Conservation (phyloP, 2,113 vertebrate genomes). For the Amia ocellicauda region DNA sequence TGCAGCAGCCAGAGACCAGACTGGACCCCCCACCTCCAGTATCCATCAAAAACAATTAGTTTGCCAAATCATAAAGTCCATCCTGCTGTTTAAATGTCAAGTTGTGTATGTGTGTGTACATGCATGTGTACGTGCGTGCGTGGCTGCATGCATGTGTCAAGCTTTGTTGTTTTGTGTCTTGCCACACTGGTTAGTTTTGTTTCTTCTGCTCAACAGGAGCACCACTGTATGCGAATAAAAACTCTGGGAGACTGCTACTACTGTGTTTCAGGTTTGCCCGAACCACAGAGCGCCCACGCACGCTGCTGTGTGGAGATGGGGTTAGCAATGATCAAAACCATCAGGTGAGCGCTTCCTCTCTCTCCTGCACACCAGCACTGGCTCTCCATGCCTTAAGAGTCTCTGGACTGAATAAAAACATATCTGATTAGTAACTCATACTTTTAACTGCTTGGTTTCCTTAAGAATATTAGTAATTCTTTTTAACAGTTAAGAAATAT, state of each 20-base stretch:
- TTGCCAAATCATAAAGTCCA: neutral
- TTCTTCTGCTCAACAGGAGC: conserved; percentile 64
- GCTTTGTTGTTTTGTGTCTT: neutral
- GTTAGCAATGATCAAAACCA: conserved; percentile 92
- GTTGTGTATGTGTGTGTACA: conserved; percentile 1
- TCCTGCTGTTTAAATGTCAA: neutral
- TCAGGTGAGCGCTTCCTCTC: conserved; percentile 64
- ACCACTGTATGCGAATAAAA: conserved; percentile 92
- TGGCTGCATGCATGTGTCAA: no score
- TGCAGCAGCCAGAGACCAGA: neutral
- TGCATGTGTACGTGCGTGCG: no score
- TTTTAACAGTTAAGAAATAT: no score
- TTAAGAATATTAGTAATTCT: no score
- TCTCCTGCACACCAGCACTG: no score
- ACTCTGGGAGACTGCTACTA: conserved; percentile 97
- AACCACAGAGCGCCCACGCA: conserved; percentile 88
- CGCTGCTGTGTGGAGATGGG: conserved; percentile 94
- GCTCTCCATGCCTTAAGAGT: no score
- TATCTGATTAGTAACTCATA: no score
- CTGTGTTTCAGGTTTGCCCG: conserved; percentile 90
- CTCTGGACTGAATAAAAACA: no score
- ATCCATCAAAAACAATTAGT: conserved; percentile 27
- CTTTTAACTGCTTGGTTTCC: no score
- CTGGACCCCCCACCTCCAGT: no score
- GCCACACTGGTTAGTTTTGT: neutral